Conservation (phyloP, 2,888 invertebrate species). For the Pristionchus arcanus region DNA sequence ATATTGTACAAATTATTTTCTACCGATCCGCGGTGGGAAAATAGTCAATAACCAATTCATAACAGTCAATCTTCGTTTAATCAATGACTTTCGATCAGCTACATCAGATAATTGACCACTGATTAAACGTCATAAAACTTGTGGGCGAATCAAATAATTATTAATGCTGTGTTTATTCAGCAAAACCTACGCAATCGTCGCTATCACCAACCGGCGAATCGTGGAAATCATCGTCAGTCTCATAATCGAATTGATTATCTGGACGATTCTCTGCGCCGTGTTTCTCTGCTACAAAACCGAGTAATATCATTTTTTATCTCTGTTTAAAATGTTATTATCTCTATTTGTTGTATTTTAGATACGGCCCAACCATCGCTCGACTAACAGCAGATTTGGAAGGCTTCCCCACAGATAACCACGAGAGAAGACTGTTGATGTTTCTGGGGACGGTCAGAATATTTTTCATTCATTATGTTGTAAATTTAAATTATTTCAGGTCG, state of each 20-base stretch:
- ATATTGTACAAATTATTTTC: too few relatives aligned
- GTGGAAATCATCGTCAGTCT: not conserved
- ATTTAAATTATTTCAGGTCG: not conserved
- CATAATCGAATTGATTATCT: slow-evolving; percentile 16
- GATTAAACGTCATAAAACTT: too few relatives aligned
- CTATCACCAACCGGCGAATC: not conserved
- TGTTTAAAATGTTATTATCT: not conserved
- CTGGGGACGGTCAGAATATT: not conserved
- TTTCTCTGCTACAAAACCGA: not conserved
- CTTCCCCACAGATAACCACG: not conserved
- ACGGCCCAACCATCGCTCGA: not conserved
- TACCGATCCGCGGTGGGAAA: too few relatives aligned
- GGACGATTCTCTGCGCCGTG: not conserved
- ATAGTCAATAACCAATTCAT: too few relatives aligned
- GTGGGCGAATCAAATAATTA: too few relatives aligned
- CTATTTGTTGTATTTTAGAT: not conserved
- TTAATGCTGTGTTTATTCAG: not conserved
- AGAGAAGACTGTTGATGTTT: slow-evolving; percentile 34
- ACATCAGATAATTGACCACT: too few relatives aligned
- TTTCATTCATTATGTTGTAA: not conserved
- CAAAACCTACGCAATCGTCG: not conserved
- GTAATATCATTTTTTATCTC: not conserved
- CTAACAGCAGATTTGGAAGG: not conserved
- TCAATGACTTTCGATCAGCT: too few relatives aligned
- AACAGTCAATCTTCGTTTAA: too few relatives aligned